phyloP scores from a whole-genome alignment of 1,140 invertebrate genomes.

The Lepidostoma basale region DNA sequence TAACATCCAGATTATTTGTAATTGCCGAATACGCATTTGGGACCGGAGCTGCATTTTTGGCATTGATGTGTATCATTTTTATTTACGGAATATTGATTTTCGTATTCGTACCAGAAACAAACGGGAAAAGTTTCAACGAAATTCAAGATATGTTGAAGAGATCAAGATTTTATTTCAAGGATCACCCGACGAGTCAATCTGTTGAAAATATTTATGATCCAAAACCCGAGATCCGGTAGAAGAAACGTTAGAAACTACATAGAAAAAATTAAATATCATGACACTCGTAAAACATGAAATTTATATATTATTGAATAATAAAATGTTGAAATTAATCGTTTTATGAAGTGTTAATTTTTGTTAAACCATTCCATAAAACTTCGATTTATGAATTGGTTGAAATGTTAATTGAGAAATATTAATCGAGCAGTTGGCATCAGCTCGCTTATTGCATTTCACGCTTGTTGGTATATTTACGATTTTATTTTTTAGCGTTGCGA shows the following conservation, averaged over 20 bases:
- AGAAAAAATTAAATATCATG: too few relatives aligned
- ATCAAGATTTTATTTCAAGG: neutral
- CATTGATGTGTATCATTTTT: conserved; percentile 12
- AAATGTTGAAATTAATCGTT: too few relatives aligned
- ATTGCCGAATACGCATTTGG: conserved; percentile 20
- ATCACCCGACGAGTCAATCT: neutral
- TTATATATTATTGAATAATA: too few relatives aligned
- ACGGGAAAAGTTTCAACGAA: conserved; percentile 33
- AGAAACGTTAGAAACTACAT: neutral
- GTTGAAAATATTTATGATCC: conserved; percentile 15
- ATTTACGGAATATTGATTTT: conserved; percentile 4
- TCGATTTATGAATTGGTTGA: too few relatives aligned
- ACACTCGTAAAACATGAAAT: too few relatives aligned
- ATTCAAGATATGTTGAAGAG: conserved; percentile 33
- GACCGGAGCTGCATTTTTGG: conserved; percentile 13
- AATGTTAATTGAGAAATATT: too few relatives aligned
- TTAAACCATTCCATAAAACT: too few relatives aligned
- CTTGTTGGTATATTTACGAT: too few relatives aligned
- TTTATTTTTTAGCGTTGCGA: too few relatives aligned
- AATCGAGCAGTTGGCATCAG: too few relatives aligned
- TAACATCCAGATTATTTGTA: conserved; percentile 26
- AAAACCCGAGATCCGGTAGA: neutral
- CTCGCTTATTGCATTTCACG: too few relatives aligned
- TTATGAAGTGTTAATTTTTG: too few relatives aligned
- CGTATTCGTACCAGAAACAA: conserved; percentile 36